phyloP scores from a whole-genome alignment of 2,113 vertebrate species.

The Synchiropus splendidus region DNA sequence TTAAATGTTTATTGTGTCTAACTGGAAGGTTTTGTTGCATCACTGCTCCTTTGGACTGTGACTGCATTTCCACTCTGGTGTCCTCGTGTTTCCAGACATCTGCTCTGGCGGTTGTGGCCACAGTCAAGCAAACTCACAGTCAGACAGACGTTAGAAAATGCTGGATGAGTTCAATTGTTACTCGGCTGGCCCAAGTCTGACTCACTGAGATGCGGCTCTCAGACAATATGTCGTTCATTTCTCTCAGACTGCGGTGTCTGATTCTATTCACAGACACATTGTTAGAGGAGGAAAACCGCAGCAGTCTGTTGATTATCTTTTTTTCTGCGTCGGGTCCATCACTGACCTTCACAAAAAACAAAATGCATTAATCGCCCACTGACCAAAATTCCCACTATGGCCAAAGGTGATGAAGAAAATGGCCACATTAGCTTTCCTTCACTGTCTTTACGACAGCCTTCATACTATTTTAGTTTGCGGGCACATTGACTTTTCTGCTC shows the following conservation, averaged over 20 bases:
- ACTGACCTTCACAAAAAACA: too few relatives aligned
- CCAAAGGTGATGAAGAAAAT: too few relatives aligned
- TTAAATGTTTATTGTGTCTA: too few relatives aligned
- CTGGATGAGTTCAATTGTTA: conserved; percentile 6
- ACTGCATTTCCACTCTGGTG: conserved; percentile 28
- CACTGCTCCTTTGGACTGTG: too few relatives aligned
- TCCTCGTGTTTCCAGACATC: conserved; percentile 29
- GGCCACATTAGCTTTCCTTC: too few relatives aligned
- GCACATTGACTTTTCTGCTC: too few relatives aligned
- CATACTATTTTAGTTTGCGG: too few relatives aligned
- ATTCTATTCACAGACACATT: conserved; percentile 46
- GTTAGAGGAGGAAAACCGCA: conserved; percentile 29
- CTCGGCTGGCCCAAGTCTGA: conserved; percentile 20
- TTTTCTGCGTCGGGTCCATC: too few relatives aligned
- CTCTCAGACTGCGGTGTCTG: conserved; percentile 32
- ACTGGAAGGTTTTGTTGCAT: conserved; percentile 14
- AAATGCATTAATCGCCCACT: too few relatives aligned
- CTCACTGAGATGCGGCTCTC: conserved; percentile 25
- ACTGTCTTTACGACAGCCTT: too few relatives aligned
- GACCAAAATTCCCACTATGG: too few relatives aligned
- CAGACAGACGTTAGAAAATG: conserved; percentile 15
- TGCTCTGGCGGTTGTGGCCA: conserved; percentile 14
- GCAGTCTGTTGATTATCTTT: too few relatives aligned
- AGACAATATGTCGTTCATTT: conserved; percentile 29
- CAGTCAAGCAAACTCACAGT: conserved; percentile 3